Base-by-base conservation (phyloP, 1,140 invertebrate genomes). In the Pentalonia nigronervosa region DNA sequence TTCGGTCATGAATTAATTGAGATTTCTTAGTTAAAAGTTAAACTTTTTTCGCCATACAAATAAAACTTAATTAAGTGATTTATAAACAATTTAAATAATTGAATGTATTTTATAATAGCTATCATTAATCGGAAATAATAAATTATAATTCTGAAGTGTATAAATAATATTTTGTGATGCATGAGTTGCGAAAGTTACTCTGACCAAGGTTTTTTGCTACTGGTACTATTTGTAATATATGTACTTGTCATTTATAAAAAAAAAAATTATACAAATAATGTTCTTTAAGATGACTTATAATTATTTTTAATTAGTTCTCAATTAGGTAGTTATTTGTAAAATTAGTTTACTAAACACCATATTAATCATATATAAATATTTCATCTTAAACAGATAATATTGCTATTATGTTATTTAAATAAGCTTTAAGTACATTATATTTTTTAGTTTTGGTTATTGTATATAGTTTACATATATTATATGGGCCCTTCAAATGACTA, bases 251-350 rank as follows among this genome's bases (percentile, higher is more conserved):
- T 34, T 48, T 53, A 53, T 34, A 88, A 88, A 88, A 50, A 17
- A n/a, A n/a, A n/a, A n/a, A n/a, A n/a, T n/a, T n/a, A n/a, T n/a
- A 50, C 48, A 14, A 53, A 88, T 53, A 25, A 89, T 87, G 45
- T 87, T 89, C 20, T 34, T 36, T 36, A 23, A 50, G 48, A 89
- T 53, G 34, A 56, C 34, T 89, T 89, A 53, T 53, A 53, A 53
- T 56, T 67, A 67, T 89, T 53, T 56, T 89, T 53, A 89, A 89
- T 89, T 89, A 89, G n/a, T 56, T 53, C 7, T 53, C 48, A 86
- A 25, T 25, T 47, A 30, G 4, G 20, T 50, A 14, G 20, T 50
- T 88, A 53, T 88, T n/a, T 34, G n/a, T 17, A 53, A n/a, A 50
- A 89, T 56, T 36, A 89, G 21, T 89, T 36, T 23, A 84, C 20